Conservation (phyloP, 2,888 invertebrate genomes). For the Eurois occulta region DNA sequence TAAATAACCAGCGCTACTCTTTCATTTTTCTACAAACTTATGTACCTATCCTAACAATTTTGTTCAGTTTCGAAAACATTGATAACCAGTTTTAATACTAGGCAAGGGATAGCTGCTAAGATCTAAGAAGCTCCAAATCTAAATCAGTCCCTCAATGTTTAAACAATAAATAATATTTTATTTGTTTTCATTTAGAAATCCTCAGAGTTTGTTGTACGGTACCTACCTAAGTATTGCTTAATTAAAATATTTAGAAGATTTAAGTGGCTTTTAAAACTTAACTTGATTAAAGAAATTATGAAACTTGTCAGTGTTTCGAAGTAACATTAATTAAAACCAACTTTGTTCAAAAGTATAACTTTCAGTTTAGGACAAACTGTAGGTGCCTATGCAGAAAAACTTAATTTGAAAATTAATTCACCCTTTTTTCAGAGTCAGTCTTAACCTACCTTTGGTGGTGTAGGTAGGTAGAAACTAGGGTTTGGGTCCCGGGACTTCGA, state of each 20-base stretch:
- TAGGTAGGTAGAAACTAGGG: neutral
- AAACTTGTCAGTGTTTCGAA: constrained; percentile 52
- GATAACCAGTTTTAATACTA: neutral
- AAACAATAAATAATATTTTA: constrained; percentile 17
- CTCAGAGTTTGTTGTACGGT: constrained; percentile 10
- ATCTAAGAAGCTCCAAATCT: neutral
- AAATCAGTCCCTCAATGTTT: neutral
- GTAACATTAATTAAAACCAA: constrained; percentile 47
- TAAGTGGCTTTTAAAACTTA: constrained; percentile 42
- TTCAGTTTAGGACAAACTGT: constrained; percentile 30
- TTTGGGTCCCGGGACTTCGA: too few relatives aligned
- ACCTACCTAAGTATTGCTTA: too few relatives aligned
- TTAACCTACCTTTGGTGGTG: neutral
- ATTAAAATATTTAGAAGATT: constrained; percentile 49
- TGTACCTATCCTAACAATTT: neutral
- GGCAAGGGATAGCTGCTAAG: neutral
- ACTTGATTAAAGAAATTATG: constrained; percentile 42
- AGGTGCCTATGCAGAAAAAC: constrained; percentile 45
- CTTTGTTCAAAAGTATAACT: constrained; percentile 33
- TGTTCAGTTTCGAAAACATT: constrained; percentile 11
- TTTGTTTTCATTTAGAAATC: constrained; percentile 14
- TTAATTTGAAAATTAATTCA: constrained; percentile 38
- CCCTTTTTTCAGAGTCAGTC: constrained; percentile 1
- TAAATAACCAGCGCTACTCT: neutral
- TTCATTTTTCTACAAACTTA: neutral